Percentiles rank a stretch among this genome's conserved stretches.
Evolutionary conservation across 2,797 vertebrate species (phyloP).

Genomic region (Pantherophis vulpinus): DNA sequence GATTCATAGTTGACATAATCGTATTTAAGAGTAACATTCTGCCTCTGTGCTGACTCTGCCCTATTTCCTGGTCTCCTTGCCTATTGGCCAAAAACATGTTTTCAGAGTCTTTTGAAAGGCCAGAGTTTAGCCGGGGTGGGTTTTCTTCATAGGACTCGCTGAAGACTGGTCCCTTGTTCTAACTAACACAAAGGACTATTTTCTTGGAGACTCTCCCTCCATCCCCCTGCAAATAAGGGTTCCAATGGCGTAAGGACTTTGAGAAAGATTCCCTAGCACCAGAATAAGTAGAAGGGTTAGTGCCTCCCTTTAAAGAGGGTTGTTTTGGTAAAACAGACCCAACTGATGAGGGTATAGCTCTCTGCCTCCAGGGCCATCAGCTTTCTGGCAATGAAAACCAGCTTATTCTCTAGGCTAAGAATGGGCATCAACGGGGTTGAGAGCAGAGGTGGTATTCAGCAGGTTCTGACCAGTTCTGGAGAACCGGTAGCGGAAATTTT

Average conservation of each 20-base stretch:
- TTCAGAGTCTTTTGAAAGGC: background rate
- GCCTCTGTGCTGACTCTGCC: background rate
- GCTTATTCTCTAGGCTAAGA: background rate
- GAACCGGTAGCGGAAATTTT: no score
- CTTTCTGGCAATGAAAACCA: background rate
- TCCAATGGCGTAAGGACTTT: background rate
- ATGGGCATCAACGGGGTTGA: background rate
- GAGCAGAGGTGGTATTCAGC: background rate
- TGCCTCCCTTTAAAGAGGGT: background rate
- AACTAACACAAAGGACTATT: background rate
- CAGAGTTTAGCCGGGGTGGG: background rate
- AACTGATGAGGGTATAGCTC: background rate
- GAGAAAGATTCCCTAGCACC: background rate
- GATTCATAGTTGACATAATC: background rate
- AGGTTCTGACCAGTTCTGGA: no score
- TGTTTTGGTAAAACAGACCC: background rate
- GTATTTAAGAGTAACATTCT: background rate
- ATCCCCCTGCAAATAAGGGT: background rate
- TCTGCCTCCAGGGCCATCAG: background rate
- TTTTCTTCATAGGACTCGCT: background rate
- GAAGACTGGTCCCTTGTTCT: background rate
- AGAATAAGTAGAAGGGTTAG: background rate
- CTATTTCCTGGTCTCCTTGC: background rate
- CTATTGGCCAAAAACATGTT: background rate
- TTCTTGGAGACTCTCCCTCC: background rate